Evolutionary conservation across 1,140 invertebrate genomes (phyloP).

Genomic region (Brachionus calyciflorus): DNA sequence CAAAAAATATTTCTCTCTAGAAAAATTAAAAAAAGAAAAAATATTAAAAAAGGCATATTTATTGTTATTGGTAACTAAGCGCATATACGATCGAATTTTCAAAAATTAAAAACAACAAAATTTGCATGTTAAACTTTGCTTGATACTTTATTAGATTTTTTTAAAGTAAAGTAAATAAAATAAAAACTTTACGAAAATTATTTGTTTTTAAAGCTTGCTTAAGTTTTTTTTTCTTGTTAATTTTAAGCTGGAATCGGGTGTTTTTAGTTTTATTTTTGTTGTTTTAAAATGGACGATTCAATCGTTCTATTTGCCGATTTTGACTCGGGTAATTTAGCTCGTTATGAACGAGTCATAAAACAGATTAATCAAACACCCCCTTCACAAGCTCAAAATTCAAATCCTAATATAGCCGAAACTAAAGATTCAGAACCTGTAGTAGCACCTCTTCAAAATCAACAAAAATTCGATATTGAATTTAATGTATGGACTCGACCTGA

Average conservation of each 20-base stretch:
- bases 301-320: constrained; percentile 70
- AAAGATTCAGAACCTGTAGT: constrained; percentile 49
- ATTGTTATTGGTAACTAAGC: constrained; percentile 35
- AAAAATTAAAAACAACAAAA: neutral
- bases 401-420: constrained; percentile 46
- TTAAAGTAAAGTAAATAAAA: neutral
- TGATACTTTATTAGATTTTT: neutral
- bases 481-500: constrained; percentile 86
- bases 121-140: constrained; percentile 10
- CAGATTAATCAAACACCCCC: constrained; percentile 32
- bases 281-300: constrained; percentile 31
- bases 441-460: constrained; percentile 51
- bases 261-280: neutral
- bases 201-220: too few species aligned
- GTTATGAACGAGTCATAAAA: constrained; percentile 65
- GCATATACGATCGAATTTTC: constrained; percentile 8
- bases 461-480: constrained; percentile 72
- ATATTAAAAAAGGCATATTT: too few species aligned
- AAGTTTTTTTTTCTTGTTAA: too few species aligned
- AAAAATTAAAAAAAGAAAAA: too few species aligned
- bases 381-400: neutral
- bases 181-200: neutral
- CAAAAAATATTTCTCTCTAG: neutral
- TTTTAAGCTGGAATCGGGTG: neutral
- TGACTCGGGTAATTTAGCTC: constrained; percentile 80